These are phyloP conservation scores for Nycticryphes semicollaris DNA, from an alignment of 2,113 vertebrate genomes.

Conservation along the genomic window DNA sequence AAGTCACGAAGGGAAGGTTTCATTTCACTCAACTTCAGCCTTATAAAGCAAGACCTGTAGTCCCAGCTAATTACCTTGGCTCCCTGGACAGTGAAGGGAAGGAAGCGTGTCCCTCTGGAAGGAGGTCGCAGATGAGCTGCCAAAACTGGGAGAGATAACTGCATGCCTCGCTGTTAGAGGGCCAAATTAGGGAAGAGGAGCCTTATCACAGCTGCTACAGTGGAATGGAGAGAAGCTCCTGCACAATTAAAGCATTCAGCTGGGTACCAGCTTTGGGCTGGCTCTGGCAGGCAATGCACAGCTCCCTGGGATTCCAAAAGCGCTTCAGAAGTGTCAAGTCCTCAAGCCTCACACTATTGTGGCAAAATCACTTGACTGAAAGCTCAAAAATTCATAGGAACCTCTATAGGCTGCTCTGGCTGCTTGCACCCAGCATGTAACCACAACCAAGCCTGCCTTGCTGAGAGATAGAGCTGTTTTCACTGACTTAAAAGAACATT, in stretches of 20 bases:
- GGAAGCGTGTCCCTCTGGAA: neutral
- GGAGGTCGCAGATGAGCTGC: neutral
- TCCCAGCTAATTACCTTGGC: neutral
- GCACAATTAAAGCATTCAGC: neutral
- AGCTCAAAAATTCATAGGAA: neutral
- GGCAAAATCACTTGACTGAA: neutral
- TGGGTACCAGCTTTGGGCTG: neutral
- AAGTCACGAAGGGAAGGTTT: neutral
- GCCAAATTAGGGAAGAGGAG: neutral
- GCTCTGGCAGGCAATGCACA: neutral
- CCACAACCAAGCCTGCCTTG: neutral
- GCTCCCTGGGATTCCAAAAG: neutral
- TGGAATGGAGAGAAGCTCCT: neutral
- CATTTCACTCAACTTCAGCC: neutral
- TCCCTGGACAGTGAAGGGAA: neutral
- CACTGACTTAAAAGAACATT: neutral
- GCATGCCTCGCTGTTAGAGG: neutral
- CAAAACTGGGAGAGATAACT: neutral
- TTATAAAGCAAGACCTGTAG: neutral
- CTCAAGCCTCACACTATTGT: neutral
- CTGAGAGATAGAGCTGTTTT: neutral
- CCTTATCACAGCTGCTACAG: neutral
- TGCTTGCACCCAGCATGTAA: neutral
- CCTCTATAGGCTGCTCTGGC: neutral
- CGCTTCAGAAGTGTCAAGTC: neutral